Percentiles rank a stretch among this genome's conserved stretches.
phyloP scores from a whole-genome alignment of 2,113 vertebrate species.

The Petroica traversi region DNA sequence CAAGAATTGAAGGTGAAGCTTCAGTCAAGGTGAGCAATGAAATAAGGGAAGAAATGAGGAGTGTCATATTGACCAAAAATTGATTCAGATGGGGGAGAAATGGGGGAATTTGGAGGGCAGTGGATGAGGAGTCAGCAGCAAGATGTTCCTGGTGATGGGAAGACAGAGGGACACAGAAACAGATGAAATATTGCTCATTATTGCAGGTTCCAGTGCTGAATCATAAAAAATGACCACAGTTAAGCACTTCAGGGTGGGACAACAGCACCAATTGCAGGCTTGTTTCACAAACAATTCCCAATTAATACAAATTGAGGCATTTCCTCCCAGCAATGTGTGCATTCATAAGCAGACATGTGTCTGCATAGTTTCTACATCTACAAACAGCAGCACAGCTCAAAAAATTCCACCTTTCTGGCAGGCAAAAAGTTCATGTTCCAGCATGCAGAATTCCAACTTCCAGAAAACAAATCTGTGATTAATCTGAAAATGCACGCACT shows the following conservation, averaged over 20 bases:
- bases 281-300: neutral
- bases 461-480: constrained; percentile 47
- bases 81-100: neutral
- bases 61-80: neutral
- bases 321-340: neutral
- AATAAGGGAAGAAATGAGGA: neutral
- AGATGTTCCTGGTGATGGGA: neutral
- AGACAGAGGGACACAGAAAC: neutral
- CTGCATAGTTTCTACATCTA: neutral
- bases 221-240: neutral
- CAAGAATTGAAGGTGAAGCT: neutral
- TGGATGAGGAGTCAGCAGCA: neutral
- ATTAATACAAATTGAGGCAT: neutral
- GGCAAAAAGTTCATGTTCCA: neutral
- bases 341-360: neutral
- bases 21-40: neutral
- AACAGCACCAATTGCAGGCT: neutral
- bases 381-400: neutral
- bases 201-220: neutral
- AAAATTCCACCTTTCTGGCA: constrained; percentile 31
- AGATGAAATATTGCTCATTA: neutral
- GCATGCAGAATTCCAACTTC: constrained; percentile 24
- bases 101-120: neutral
- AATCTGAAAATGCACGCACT: constrained; percentile 21
- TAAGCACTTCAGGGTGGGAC: neutral